Evolutionary conservation across 2,888 invertebrate species (phyloP).

Genomic region (Baronia brevicornis): DNA sequence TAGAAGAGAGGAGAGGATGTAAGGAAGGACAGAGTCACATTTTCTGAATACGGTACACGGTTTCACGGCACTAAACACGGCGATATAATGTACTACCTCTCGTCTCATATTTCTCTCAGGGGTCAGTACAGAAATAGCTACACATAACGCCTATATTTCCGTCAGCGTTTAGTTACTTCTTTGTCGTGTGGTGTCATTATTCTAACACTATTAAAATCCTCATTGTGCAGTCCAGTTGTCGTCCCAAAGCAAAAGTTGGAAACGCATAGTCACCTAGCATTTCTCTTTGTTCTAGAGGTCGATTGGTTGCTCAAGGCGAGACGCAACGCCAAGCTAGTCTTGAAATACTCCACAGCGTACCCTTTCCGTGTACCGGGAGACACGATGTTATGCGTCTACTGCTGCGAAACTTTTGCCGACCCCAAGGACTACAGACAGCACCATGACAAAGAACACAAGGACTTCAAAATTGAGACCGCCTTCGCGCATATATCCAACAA

Average conservation of each 20-base stretch:
- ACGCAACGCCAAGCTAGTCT: slow-evolving; percentile 48
- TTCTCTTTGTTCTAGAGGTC: slow-evolving; percentile 60
- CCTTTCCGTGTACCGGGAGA: slow-evolving; percentile 52
- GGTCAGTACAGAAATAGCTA: no score
- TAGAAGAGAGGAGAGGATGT: no score
- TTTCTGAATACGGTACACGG: no score
- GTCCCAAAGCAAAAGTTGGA: slow-evolving; percentile 15
- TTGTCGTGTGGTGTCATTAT: no score
- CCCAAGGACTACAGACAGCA: slow-evolving; percentile 40
- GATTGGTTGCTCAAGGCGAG: slow-evolving; percentile 46
- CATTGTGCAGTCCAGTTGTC: no score
- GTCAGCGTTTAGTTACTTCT: no score
- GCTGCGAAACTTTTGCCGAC: slow-evolving; percentile 39
- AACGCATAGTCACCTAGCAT: slow-evolving; percentile 27
- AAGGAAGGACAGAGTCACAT: no score
- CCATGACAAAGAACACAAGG: slow-evolving; percentile 36
- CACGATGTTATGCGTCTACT: slow-evolving; percentile 49
- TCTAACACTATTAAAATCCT: no score
- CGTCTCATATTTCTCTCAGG: no score
- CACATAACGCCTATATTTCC: no score
- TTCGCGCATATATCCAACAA: slow-evolving; percentile 32
- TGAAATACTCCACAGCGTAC: slow-evolving; percentile 49
- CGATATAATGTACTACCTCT: no score
- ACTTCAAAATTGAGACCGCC: slow-evolving; percentile 34
- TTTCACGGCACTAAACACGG: no score